Evolutionary conservation across 2,888 invertebrate species (phyloP).

Genomic region (Eledone cirrhosa): DNA sequence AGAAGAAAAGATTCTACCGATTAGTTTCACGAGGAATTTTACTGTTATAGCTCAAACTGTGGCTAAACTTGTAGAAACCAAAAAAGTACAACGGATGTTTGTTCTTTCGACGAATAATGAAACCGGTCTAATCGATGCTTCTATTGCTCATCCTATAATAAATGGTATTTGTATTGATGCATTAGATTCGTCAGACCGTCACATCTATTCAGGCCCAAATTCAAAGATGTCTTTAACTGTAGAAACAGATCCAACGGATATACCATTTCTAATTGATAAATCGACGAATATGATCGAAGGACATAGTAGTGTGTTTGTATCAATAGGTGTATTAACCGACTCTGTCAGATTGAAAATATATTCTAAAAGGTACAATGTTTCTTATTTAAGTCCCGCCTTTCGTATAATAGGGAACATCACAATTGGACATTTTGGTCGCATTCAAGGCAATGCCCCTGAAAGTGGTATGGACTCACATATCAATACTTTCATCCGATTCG

Average conservation of each 20-base stretch:
- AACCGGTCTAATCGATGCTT: too few relatives aligned
- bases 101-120: too few relatives aligned
- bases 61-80: too few relatives aligned
- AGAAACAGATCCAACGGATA: neutral
- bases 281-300: neutral
- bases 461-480: neutral
- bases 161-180: too few relatives aligned
- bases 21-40: too few relatives aligned
- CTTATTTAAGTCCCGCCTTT: neutral
- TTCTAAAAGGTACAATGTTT: too few relatives aligned
- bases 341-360: neutral
- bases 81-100: too few relatives aligned
- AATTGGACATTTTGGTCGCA: slow-evolving; percentile 7
- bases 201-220: neutral
- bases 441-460: neutral
- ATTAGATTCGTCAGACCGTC: too few relatives aligned
- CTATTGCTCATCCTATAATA: too few relatives aligned
- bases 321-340: neutral
- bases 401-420: neutral
- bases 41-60: too few relatives aligned
- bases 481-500: neutral
- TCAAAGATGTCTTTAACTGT: neutral
- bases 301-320: rapidly evolving
- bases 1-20: too few relatives aligned
- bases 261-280: neutral